These are phyloP conservation scores for Crossocerus cetratus DNA, from an alignment of 2,888 invertebrate species.

Conservation along the genomic window DNA sequence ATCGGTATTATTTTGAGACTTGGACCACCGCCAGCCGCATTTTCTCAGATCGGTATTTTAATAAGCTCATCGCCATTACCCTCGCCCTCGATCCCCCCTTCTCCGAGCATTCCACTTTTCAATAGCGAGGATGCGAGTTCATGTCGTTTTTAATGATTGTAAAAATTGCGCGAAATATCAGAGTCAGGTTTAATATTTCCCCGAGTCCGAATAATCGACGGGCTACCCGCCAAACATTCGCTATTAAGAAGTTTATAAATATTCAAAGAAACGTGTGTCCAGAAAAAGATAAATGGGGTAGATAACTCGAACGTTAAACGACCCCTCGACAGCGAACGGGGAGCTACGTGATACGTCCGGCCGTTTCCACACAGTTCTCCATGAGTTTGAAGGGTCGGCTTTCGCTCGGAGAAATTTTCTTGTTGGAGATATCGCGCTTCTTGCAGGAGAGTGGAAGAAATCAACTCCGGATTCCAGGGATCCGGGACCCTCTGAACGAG, in stretches of 20 bases:
- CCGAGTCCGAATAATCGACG: too few relatives aligned
- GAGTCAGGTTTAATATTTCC: too few relatives aligned
- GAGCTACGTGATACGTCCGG: too few relatives aligned
- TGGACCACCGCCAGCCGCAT: constrained; percentile 53
- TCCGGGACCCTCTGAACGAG: not conserved
- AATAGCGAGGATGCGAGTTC: not conserved
- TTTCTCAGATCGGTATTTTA: constrained; percentile 60
- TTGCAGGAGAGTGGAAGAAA: constrained; percentile 24
- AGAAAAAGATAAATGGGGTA: too few relatives aligned
- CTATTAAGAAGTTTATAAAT: too few relatives aligned
- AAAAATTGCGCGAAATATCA: too few relatives aligned
- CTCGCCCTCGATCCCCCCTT: not conserved
- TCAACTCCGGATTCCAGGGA: constrained; percentile 23
- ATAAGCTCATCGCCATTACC: constrained; percentile 44
- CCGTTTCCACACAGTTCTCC: too few relatives aligned
- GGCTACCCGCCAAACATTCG: too few relatives aligned
- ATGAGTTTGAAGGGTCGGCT: too few relatives aligned
- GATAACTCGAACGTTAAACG: too few relatives aligned
- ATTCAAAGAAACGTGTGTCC: too few relatives aligned
- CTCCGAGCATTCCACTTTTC: not conserved
- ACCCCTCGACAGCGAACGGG: too few relatives aligned
- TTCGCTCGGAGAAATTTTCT: constrained; percentile 14
- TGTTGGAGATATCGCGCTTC: constrained; percentile 13
- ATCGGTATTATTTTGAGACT: constrained; percentile 59
- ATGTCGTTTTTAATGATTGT: not conserved